Percentiles rank a stretch among this genome's conserved stretches.
Evolutionary conservation across 2,888 invertebrate genomes (phyloP).

Genomic region (Oxystoma pomonae): DNA sequence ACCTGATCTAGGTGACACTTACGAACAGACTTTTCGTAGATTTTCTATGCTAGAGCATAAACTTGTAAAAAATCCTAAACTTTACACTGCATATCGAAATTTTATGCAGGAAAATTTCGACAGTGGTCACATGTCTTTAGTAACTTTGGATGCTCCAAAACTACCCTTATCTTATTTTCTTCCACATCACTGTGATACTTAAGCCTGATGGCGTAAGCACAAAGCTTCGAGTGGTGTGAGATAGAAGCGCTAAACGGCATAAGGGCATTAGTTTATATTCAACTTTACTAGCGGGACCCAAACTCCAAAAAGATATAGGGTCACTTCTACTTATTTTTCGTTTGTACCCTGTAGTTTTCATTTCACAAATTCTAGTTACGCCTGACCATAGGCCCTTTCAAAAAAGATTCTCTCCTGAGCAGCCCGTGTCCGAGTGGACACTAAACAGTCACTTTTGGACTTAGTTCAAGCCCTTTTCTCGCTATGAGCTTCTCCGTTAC

Average conservation of each 20-base stretch:
- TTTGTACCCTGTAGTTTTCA: neutral
- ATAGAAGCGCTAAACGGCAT: neutral
- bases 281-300: neutral
- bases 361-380: neutral
- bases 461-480: neutral
- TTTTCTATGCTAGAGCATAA: constrained; percentile 5
- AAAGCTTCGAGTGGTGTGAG: neutral
- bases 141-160: neutral
- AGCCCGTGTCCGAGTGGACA: neutral
- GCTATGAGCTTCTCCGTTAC: no score
- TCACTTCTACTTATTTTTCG: neutral
- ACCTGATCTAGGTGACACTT: neutral
- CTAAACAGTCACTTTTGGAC: neutral
- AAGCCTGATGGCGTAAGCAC: no score
- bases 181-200: neutral
- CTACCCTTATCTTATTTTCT: neutral
- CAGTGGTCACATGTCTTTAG: constrained; percentile 6
- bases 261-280: neutral
- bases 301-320: neutral
- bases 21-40: constrained; percentile 3
- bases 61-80: constrained; percentile 9
- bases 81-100: constrained; percentile 3
- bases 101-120: constrained; percentile 6
- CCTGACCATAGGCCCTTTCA: neutral
- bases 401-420: neutral